Base-by-base conservation (phyloP, 2,888 invertebrate genomes). In the Sphaerophoria taeniata region DNA sequence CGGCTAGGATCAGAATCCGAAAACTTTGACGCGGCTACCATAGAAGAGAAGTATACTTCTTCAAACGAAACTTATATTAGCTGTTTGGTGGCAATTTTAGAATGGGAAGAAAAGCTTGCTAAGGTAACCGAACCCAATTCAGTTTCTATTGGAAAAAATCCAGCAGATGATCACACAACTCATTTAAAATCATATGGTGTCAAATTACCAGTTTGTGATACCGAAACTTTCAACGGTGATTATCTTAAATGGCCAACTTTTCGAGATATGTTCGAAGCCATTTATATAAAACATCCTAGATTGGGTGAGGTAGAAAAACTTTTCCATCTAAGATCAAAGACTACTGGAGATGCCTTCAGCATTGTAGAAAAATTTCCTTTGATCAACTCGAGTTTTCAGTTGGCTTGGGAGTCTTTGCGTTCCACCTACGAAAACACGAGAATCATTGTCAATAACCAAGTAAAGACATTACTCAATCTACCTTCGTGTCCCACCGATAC, bases 1-100 rank as follows among this genome's bases (percentile, higher is more conserved):
- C 31, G 31, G n/a, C n/a, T n/a, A 4, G 3, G 12, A 6, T 12
- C 31, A 16, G 1, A 0, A 16, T 12, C 0, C 0, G 31, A 55
- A n/a, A 7, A 31, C 2, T 2, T 4, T 1, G 55, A 55, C 33
- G n/a, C 33, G 4, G 55, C 31, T 12, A 55, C 24, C 6, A 31
- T 55, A 16, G 31, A 55, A 7, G n/a, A 33, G 33, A 55, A 55
- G 6, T 55, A 55, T 6, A 31, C 31, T 2, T 31, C 31, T 9
- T 53, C 24, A 14, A 53, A 55, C 33, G 55, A 55, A 12, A 55
- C 55, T 12, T 55, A 55, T 55, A 55, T 55, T 16, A 11, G 31
- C 11, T 55, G 55, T 33, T 55, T 31, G 33, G n/a, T n/a, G 55
- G 4, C 36, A 6, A n/a, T n/a, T n/a, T n/a, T n/a, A n/a, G n/a